A percentile compares a stretch with the other conserved stretches of the same genome.
Evolutionary conservation across 2,888 invertebrate species (phyloP).

Genomic region (Hydrotaea cyrtoneurina): DNA sequence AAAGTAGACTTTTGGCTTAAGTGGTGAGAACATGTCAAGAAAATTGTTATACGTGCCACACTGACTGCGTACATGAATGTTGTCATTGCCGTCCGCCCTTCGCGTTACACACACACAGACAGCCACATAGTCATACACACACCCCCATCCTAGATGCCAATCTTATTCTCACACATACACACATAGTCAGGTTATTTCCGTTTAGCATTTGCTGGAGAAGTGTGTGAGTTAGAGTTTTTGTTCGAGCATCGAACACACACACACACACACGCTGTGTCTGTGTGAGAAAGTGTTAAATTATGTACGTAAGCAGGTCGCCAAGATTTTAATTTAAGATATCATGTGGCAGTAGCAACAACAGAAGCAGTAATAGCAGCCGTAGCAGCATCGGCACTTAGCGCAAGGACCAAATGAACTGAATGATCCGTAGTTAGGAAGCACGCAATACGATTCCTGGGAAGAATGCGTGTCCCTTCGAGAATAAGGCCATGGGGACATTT

Average conservation of each 20-base stretch:
- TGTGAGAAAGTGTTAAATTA: slow-evolving; percentile 43
- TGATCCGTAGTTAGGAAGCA: slow-evolving; percentile 39
- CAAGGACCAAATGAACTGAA: slow-evolving; percentile 36
- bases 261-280: neutral
- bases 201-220: slow-evolving; percentile 39
- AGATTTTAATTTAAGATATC: slow-evolving; percentile 70
- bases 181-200: slow-evolving; percentile 50
- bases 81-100: neutral
- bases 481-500: neutral
- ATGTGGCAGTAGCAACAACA: slow-evolving; percentile 11
- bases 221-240: neutral
- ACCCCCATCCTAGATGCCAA: slow-evolving; percentile 41
- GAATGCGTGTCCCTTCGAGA: neutral
- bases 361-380: slow-evolving; percentile 31
- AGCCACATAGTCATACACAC: no score
- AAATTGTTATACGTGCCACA: slow-evolving; percentile 65
- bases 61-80: slow-evolving; percentile 24
- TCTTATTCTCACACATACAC: slow-evolving; percentile 3
- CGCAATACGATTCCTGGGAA: neutral
- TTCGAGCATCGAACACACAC: slow-evolving; percentile 21
- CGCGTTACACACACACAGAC: slow-evolving; percentile 2
- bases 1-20: slow-evolving; percentile 67
- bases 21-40: slow-evolving; percentile 67
- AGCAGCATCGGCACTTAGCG: neutral
- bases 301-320: slow-evolving; percentile 63